Evolutionary conservation across 2,888 invertebrate species (phyloP), one percentile per base, ranked within the genome.

Genomic region (Amorpha juglandis): DNA sequence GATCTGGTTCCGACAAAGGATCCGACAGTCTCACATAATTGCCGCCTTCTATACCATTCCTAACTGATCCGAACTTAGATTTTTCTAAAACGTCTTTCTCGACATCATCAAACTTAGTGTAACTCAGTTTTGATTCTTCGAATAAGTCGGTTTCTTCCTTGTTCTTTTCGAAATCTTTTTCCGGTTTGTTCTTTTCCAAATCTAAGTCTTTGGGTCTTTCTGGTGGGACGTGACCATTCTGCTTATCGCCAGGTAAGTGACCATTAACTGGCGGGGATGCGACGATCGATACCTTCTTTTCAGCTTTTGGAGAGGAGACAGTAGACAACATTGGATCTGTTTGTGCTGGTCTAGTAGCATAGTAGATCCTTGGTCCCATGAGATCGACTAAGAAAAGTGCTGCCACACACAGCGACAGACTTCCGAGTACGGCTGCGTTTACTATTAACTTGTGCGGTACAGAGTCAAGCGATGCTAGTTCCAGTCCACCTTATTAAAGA

Each of bases 351-450:
- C 85, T 84, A n/a, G 91, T 85, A 64, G 88, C 82, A 0, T 88
- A 92, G 76, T 93, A 94, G 66, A 86, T 79, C 55, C 93, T 78
- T 0, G 95, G 95, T 0, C 94, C 95, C 80, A 94, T 94, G 67
- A 96, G 90, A 82, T 96, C 96, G 45, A 95, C 82, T 38, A 96
- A 93, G 87, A 96, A 96, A 0, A 96, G 87, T 0, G 95, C 94
- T 0, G 95, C 96, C 1, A 95, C 96, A 1, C 95, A 75, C 27
- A 96, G 88, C 1, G 96, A 95, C 14, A 96, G 86, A 1, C 94
- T 92, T 3, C 96, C 96, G 19, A 96, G 92, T 14, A 96, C 94
- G 0, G 96, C 95, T 0, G 96, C 96, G 83, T 96, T 96, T 76
- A 96, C 96, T 35, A 96, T 87, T 74, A 97, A 87, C 67, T 95